Percentiles rank a stretch among this genome's conserved stretches.
Evolutionary conservation across 2,113 vertebrate species (phyloP).

Genomic region (Silurus asotus): DNA sequence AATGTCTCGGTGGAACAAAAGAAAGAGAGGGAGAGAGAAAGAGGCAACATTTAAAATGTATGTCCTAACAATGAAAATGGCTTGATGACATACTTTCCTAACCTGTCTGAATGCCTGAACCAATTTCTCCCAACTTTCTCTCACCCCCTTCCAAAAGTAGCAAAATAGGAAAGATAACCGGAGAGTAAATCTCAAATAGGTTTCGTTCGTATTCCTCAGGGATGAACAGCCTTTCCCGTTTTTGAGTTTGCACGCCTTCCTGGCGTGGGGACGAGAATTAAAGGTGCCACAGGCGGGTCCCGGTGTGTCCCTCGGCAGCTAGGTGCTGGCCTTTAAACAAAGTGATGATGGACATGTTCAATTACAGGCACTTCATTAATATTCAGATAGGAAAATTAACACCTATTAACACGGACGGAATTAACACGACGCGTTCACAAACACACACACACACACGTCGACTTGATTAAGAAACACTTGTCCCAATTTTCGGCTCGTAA

Average conservation of each 20-base stretch:
- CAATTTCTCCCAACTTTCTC: conserved; percentile 30
- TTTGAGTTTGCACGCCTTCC: conserved; percentile 32
- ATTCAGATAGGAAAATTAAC: conserved; percentile 56
- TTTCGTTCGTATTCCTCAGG: conserved; percentile 48
- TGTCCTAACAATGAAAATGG: not conserved
- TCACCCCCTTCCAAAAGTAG: conserved; percentile 34
- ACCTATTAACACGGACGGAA: conserved; percentile 41
- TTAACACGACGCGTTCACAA: conserved; percentile 36
- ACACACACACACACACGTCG: not conserved
- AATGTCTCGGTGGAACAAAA: not conserved
- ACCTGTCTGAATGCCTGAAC: conserved; percentile 24
- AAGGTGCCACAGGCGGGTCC: conserved; percentile 38
- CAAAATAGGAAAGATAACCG: conserved; percentile 50
- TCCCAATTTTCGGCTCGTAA: conserved; percentile 23
- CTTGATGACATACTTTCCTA: conserved; percentile 52
- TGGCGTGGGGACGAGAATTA: conserved; percentile 25
- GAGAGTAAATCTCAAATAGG: conserved; percentile 50
- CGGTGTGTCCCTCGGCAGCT: conserved; percentile 24
- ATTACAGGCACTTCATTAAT: conserved; percentile 54
- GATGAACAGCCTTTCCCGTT: conserved; percentile 33
- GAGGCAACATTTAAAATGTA: not conserved
- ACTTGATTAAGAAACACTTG: conserved; percentile 31
- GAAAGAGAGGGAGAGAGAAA: conserved; percentile 14
- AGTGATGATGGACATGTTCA: conserved; percentile 50
- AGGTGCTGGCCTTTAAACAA: conserved; percentile 44